Evolutionary conservation across 2,113 vertebrate species (phyloP).

Genomic region (Eretmodus cyanostictus): DNA sequence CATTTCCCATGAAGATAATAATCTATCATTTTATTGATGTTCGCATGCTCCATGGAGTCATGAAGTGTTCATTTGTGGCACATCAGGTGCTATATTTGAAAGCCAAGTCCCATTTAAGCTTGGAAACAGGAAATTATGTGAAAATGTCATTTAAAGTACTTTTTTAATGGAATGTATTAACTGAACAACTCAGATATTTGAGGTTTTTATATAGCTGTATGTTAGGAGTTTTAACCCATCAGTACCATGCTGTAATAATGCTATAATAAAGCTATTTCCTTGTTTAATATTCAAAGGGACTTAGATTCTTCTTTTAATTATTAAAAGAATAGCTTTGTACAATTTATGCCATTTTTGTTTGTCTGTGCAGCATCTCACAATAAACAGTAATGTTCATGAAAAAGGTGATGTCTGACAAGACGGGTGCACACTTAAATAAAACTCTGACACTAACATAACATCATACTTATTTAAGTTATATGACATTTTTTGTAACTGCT

Average conservation of each 20-base stretch:
- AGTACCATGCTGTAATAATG: not conserved
- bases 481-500: not conserved
- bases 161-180: not conserved
- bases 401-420: not conserved
- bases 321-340: not conserved
- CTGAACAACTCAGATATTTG: not conserved
- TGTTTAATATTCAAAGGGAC: not conserved
- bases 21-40: slow-evolving; percentile 15
- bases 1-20: slow-evolving; percentile 3
- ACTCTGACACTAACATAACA: not conserved
- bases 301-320: not conserved
- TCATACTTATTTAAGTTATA: not conserved
- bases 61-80: not conserved
- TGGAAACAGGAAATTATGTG: not conserved
- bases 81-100: not conserved
- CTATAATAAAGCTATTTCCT: not conserved
- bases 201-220: not conserved
- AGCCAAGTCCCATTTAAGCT: not conserved
- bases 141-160: not conserved
- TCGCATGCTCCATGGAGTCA: not conserved
- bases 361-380: not conserved
- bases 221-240: not conserved
- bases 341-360: not conserved
- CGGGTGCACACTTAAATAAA: not conserved
- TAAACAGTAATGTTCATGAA: not conserved